Evolutionary conservation across 2,113 vertebrate species (phyloP).

Genomic region (Collichthys lucidus): DNA sequence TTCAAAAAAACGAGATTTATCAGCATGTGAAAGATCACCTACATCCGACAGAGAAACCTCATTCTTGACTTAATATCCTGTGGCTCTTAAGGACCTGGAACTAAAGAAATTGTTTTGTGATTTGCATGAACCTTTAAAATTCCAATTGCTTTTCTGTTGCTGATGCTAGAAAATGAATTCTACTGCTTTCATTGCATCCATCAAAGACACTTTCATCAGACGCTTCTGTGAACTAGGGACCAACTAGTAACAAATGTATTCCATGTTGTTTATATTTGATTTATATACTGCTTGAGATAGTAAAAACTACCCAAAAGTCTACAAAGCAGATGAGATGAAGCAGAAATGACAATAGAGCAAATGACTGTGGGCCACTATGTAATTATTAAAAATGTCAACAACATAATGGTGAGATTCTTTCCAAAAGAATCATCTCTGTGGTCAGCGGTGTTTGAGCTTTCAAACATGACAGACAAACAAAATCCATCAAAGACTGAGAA

Average conservation of each 20-base stretch:
- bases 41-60: no score
- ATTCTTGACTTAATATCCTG: background rate
- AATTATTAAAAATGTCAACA: slow-evolving; percentile 30
- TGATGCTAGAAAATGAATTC: background rate
- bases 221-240: slow-evolving; percentile 14
- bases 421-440: slow-evolving; percentile 15
- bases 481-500: slow-evolving; percentile 51
- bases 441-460: slow-evolving; percentile 25
- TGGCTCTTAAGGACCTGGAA: background rate
- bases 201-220: slow-evolving; percentile 33
- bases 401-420: slow-evolving; percentile 21
- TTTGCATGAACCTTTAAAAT: background rate
- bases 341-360: slow-evolving; percentile 23
- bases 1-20: no score
- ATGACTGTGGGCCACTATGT: slow-evolving; percentile 5
- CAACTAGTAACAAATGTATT: slow-evolving; percentile 24
- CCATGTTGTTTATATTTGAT: slow-evolving; percentile 39
- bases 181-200: slow-evolving; percentile 2
- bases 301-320: slow-evolving; percentile 11
- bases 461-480: slow-evolving; percentile 21
- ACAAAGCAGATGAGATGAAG: slow-evolving; percentile 30
- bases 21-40: no score
- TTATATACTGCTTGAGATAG: slow-evolving; percentile 29
- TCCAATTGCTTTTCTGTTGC: slow-evolving; percentile 13
- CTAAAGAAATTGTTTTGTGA: background rate